Conservation (phyloP, 2,113 vertebrate genomes). For the Ciconia boyciana region DNA sequence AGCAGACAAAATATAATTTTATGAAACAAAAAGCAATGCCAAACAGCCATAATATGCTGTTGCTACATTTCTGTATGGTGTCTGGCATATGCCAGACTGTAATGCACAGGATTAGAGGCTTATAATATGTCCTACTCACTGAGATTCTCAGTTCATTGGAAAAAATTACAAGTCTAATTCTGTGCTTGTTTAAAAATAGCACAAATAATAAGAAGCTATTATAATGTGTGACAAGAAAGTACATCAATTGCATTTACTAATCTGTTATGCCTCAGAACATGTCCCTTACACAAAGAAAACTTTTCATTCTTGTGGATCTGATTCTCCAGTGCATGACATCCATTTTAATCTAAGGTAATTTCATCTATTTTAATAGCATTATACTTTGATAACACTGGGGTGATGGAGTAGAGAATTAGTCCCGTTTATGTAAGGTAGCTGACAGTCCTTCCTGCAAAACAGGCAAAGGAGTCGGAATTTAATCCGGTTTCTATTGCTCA, state of each 20-base stretch:
- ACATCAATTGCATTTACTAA: neutral
- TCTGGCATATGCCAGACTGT: neutral
- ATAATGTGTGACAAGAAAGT: neutral
- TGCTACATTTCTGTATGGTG: neutral
- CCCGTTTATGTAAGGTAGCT: neutral
- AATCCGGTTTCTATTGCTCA: neutral
- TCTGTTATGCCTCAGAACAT: neutral
- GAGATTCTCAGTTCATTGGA: neutral
- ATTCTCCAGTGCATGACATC: neutral
- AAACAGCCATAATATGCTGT: neutral
- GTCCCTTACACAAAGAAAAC: neutral
- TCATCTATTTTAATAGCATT: neutral
- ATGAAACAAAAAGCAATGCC: neutral
- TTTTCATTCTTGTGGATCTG: neutral
- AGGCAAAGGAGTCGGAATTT: neutral
- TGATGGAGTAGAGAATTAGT: neutral
- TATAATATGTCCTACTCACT: neutral
- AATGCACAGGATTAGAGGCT: neutral
- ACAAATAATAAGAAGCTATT: constrained; percentile 28
- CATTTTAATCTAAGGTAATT: neutral
- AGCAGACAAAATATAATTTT: neutral
- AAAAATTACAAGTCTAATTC: constrained; percentile 11
- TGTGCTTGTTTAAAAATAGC: constrained; percentile 32
- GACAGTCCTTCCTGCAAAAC: neutral
- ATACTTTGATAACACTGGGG: neutral